Conservation (phyloP, 2,113 vertebrate genomes). For the Verasper variegatus region DNA sequence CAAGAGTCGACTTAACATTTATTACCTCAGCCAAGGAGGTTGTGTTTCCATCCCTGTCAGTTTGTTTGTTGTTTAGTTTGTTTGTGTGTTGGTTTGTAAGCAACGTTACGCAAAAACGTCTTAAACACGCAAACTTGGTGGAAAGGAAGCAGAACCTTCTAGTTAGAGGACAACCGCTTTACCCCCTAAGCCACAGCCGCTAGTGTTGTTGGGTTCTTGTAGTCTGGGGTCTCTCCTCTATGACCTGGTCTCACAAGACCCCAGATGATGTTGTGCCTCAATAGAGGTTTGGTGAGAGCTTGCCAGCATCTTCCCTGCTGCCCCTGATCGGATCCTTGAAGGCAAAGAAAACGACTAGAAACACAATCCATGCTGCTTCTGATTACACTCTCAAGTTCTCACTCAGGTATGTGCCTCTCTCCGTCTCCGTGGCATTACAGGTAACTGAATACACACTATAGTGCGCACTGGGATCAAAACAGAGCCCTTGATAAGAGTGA, state of each 20-base stretch:
- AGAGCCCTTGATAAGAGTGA: slow-evolving; percentile 38
- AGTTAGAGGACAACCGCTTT: too few species aligned
- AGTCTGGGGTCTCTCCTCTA: too few species aligned
- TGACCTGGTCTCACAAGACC: neutral
- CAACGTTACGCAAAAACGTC: too few species aligned
- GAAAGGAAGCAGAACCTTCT: too few species aligned
- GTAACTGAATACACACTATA: slow-evolving; percentile 49
- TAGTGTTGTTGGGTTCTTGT: too few species aligned
- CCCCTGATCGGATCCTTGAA: neutral
- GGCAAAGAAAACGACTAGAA: slow-evolving; percentile 43
- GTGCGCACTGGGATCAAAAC: slow-evolving; percentile 31
- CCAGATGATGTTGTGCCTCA: neutral
- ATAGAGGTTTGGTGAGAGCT: neutral
- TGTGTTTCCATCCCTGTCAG: too few species aligned
- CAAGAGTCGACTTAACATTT: too few species aligned
- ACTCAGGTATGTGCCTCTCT: slow-evolving; percentile 18
- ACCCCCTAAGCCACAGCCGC: too few species aligned
- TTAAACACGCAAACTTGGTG: too few species aligned
- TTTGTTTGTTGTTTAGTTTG: too few species aligned
- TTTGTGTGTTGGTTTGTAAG: too few species aligned
- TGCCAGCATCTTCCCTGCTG: neutral
- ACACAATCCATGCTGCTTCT: slow-evolving; percentile 43
- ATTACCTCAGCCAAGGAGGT: too few species aligned
- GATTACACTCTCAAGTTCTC: slow-evolving; percentile 63
- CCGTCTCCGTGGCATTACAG: slow-evolving; percentile 46